Percentiles rank a stretch among this genome's conserved stretches.
These are phyloP conservation scores for Elysia chlorotica DNA, from an alignment of 1,140 invertebrate species.

Conservation along the genomic window DNA sequence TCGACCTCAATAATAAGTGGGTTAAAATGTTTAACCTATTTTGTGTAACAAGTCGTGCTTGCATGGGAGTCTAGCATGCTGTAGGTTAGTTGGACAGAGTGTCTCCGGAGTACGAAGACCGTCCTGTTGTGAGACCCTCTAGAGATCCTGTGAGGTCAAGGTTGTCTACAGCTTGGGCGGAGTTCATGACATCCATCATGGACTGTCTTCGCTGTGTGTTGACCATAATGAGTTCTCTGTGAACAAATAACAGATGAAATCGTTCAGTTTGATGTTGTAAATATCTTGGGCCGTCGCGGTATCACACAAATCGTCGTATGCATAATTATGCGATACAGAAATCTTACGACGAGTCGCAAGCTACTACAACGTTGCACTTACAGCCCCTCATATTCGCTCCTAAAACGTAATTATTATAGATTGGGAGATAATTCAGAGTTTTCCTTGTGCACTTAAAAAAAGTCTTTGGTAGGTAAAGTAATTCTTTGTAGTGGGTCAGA, in stretches of 20 bases:
- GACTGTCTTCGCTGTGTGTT: neutral
- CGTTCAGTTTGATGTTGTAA: neutral
- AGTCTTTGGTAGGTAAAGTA: no score
- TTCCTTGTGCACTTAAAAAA: no score
- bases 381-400: neutral
- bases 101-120: neutral
- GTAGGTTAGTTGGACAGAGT: no score
- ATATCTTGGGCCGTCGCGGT: neutral
- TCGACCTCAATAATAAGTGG: no score
- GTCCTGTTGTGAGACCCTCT: neutral
- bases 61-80: no score
- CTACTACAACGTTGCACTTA: neutral
- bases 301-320: neutral
- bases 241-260: neutral
- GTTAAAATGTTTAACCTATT: no score
- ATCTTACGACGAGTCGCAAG: no score
- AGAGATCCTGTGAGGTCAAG: neutral
- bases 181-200: neutral
- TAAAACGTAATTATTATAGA: neutral
- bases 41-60: no score
- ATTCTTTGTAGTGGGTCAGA: no score
- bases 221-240: neutral
- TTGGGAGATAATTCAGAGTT: neutral
- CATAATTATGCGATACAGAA: neutral
- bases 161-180: constrained; percentile 1